phyloP scores from a whole-genome alignment of 1,140 invertebrate species.

The Brachionus calyciflorus region DNA sequence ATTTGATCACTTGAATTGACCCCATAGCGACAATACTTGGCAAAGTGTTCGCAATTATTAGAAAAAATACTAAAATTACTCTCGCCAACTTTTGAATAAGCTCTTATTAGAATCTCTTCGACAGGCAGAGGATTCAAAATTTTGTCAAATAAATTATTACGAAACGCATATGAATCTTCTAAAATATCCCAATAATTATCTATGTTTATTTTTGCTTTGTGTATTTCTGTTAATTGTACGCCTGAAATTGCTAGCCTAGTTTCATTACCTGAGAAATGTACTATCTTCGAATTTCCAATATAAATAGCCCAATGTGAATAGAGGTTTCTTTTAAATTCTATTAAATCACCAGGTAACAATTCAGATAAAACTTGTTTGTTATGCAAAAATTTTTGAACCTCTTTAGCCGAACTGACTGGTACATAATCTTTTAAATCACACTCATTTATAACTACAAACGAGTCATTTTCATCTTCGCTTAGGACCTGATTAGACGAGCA shows the following conservation, averaged over 20 bases:
- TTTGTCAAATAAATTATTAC: constrained; percentile 51
- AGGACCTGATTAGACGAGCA: no score
- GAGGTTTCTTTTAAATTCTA: constrained; percentile 54
- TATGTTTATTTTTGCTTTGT: constrained; percentile 49
- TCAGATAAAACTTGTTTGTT: neutral
- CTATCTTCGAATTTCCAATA: constrained; percentile 52
- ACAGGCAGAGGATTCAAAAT: constrained; percentile 47
- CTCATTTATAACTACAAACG: neutral
- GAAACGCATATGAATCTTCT: constrained; percentile 51
- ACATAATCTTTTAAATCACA: neutral
- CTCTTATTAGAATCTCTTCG: constrained; percentile 51
- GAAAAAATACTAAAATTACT: constrained; percentile 52
- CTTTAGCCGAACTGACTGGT: neutral
- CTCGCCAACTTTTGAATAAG: constrained; percentile 48
- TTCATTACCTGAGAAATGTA: constrained; percentile 51
- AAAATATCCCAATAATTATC: constrained; percentile 50
- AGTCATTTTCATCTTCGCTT: no score
- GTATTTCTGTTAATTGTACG: neutral
- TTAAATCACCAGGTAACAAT: constrained; percentile 62
- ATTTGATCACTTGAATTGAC: constrained; percentile 56
- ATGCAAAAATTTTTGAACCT: neutral
- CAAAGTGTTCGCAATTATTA: constrained; percentile 55
- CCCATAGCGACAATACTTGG: constrained; percentile 55
- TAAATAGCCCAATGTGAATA: constrained; percentile 56
- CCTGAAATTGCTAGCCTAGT: neutral